These are phyloP conservation scores for Apodemia mormo DNA, from an alignment of 2,888 invertebrate species.

Conservation along the genomic window DNA sequence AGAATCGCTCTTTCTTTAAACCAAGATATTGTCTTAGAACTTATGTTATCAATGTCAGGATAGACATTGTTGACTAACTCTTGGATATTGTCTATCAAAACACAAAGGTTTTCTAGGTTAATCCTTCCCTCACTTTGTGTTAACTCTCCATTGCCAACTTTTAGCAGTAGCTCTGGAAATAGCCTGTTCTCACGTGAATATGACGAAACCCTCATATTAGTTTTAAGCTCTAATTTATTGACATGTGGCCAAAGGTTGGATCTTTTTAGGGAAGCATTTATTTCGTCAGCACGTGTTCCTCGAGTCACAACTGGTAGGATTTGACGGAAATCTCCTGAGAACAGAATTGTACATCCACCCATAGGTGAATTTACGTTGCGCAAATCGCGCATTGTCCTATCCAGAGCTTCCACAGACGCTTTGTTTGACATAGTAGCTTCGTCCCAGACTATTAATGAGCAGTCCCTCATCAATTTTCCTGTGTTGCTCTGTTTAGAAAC, in stretches of 20 bases:
- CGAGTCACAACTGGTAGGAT: slow-evolving; percentile 42
- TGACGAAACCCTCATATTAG: slow-evolving; percentile 14
- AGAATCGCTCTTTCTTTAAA: slow-evolving; percentile 42
- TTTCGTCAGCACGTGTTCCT: slow-evolving; percentile 41
- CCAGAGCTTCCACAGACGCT: slow-evolving; percentile 42
- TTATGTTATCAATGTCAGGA: slow-evolving; percentile 40
- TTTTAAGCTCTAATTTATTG: slow-evolving; percentile 43
- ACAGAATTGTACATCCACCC: slow-evolving; percentile 40
- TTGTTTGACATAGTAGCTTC: slow-evolving; percentile 43
- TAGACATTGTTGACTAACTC: slow-evolving; percentile 37
- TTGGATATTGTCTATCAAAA: slow-evolving; percentile 32
- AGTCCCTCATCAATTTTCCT: slow-evolving; percentile 42
- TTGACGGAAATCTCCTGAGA: slow-evolving; percentile 41
- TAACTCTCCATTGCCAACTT: slow-evolving; percentile 34
- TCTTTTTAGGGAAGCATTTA: slow-evolving; percentile 41
- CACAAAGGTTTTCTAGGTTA: slow-evolving; percentile 30
- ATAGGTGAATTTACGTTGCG: slow-evolving; percentile 38
- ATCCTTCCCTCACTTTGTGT: slow-evolving; percentile 30
- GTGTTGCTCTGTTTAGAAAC: slow-evolving; percentile 43
- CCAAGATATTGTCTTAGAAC: slow-evolving; percentile 38
- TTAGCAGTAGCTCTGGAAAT: slow-evolving; percentile 38
- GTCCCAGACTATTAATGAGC: slow-evolving; percentile 42
- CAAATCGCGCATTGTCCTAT: slow-evolving; percentile 44
- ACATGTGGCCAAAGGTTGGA: slow-evolving; percentile 37
- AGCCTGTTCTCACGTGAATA: slow-evolving; percentile 40